Base-by-base conservation (phyloP, 1,140 invertebrate species). In the Agraylea sexmaculata region DNA sequence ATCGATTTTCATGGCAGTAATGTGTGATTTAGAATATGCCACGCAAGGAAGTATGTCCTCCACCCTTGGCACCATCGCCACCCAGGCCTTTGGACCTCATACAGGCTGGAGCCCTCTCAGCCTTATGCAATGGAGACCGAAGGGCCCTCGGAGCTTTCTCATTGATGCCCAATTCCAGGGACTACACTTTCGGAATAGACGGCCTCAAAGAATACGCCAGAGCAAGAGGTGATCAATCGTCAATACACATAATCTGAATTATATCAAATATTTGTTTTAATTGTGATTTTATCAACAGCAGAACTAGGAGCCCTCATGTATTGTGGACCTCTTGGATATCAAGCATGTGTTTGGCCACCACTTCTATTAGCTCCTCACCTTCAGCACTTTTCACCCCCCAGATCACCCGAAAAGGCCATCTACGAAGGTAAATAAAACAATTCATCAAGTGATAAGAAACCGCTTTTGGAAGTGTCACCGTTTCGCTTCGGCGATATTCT, bases 271-370 rank as follows among this genome's bases (percentile, higher is more conserved):
- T 40, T 40, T 40, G n/a, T 25, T n/a, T 8, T 15, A 20, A 23
- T 17, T 8, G 17, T 19, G 5, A 15, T 22, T n/a, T 35, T 7
- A 17, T 19, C 37, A 25, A 7, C 51, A 55, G 41, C 51, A 53
- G 60, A 58, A 47, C 54, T 64, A 46, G 54, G 57, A 25, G 55
- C 59, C 25, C 36, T 63, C 42, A 57, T 64, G 57, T 63, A 59
- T 41, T 57, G 53, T 25, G 55, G 53, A 41, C 55, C 55, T 20
- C 44, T 59, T 43, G 64, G 54, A 38, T 59, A 56, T 39, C 46
- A 58, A 38, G 55, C 57, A 15, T 64, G 64, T 43, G 53, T 60
- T 30, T 66, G 62, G 64, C 61, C 64, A 36, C 60, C 56, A 1
- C 48, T 66, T 12, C 54, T 50, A 0, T 19, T 47, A 2, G 30